Conservation (phyloP, 2,113 vertebrate genomes). For the Rhinogobius similis region DNA sequence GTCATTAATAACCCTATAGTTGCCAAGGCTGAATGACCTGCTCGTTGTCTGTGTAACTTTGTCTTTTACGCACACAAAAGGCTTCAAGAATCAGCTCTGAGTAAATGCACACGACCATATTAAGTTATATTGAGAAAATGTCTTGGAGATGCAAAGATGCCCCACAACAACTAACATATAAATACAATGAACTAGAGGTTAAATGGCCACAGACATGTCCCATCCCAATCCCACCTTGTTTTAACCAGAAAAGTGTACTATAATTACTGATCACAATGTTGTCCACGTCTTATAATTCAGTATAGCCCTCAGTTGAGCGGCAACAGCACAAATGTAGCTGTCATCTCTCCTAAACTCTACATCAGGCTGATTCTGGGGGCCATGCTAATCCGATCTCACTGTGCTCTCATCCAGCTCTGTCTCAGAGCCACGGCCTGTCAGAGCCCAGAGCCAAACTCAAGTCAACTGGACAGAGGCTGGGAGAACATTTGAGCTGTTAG, state of each 20-base stretch:
- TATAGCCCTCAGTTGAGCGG: background rate
- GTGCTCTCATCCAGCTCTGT: constrained; percentile 34
- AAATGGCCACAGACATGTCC: no score
- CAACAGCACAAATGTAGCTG: constrained; percentile 23
- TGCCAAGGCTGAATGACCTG: background rate
- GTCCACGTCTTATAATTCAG: no score
- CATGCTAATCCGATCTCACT: constrained; percentile 53
- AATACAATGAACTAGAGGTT: no score
- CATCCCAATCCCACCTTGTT: no score
- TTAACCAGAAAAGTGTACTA: no score
- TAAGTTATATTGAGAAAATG: no score
- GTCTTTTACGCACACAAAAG: background rate
- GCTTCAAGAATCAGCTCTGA: background rate
- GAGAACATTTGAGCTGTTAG: constrained; percentile 17
- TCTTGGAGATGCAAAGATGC: no score
- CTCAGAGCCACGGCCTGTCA: constrained; percentile 30
- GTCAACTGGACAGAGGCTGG: constrained; percentile 25
- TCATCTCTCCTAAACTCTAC: constrained; percentile 14
- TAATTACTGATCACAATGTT: no score
- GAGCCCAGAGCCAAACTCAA: constrained; percentile 29
- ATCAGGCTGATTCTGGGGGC: constrained; percentile 33
- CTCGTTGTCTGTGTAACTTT: constrained; percentile 1
- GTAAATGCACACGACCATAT: no score
- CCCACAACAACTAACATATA: no score
- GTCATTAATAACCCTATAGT: constrained; percentile 3